These are phyloP conservation scores for Tamias sibiricus DNA, from an alignment of 2,113 vertebrate genomes.

Conservation along the genomic window DNA sequence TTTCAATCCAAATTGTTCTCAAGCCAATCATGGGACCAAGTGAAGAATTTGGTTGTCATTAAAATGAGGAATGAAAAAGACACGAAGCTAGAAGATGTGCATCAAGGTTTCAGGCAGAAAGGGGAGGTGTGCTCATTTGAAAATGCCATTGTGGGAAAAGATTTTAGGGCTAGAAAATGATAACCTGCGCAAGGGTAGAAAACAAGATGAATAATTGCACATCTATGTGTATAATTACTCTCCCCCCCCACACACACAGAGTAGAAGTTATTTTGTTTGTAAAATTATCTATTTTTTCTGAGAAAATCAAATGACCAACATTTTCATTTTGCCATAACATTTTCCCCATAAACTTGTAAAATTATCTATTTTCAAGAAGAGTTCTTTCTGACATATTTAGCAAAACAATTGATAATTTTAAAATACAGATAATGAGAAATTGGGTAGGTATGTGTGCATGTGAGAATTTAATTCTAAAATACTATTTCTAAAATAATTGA, in stretches of 20 bases:
- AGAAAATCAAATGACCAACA: too few relatives aligned
- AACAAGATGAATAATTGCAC: not conserved
- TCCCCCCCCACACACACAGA: too few relatives aligned
- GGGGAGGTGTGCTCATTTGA: not conserved
- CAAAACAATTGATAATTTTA: not conserved
- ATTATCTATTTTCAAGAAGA: not conserved
- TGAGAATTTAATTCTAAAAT: not conserved
- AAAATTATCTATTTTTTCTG: not conserved
- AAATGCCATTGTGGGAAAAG: not conserved
- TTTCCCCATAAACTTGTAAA: not conserved
- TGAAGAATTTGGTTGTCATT: slow-evolving; percentile 53
- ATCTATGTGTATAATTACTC: not conserved
- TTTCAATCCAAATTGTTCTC: slow-evolving; percentile 65
- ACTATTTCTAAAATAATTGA: not conserved
- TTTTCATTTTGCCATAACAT: too few relatives aligned
- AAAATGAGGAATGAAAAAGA: slow-evolving; percentile 39
- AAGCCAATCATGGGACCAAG: slow-evolving; percentile 63
- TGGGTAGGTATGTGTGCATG: not conserved
- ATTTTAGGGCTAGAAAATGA: not conserved
- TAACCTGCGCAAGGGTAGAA: not conserved
- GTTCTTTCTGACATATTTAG: not conserved
- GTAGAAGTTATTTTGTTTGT: not conserved
- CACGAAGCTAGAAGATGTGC: not conserved
- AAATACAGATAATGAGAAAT: slow-evolving; percentile 17
- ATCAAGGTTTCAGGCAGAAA: not conserved